phyloP scores from a whole-genome alignment of 2,113 vertebrate genomes.

The Chaenogobius annularis region DNA sequence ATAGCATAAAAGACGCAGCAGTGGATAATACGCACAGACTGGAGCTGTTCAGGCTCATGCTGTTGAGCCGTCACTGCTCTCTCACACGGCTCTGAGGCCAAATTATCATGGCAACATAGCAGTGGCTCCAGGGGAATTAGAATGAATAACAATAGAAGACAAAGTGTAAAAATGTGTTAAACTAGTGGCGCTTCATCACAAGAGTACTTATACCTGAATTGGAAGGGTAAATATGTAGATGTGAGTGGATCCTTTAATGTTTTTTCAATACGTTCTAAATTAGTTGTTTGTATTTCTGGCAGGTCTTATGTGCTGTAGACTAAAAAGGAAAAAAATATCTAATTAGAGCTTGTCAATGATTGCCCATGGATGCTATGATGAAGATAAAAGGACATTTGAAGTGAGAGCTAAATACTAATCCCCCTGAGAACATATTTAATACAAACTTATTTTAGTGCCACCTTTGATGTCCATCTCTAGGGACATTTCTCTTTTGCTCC shows the following conservation, averaged over 20 bases:
- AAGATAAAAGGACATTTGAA: slow-evolving; percentile 6
- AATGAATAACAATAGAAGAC: not conserved
- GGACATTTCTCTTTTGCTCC: slow-evolving; percentile 5
- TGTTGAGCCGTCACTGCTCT: not conserved
- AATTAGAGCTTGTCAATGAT: slow-evolving; percentile 5
- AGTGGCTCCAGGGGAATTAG: not conserved
- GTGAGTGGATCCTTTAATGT: not conserved
- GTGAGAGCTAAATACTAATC: slow-evolving; percentile 6
- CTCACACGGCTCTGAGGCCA: not conserved
- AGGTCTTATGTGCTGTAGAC: not conserved
- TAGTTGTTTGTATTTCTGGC: not conserved
- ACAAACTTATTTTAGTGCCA: slow-evolving; percentile 8
- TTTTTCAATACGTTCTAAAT: not conserved
- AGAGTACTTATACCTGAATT: not conserved
- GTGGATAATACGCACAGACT: slow-evolving; percentile 14
- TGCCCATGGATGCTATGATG: not conserved
- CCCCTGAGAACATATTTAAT: not conserved
- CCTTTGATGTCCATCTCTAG: slow-evolving; percentile 2
- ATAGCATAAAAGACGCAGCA: not conserved
- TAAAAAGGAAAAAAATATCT: not conserved
- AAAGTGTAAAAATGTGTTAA: not conserved
- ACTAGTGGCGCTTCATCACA: not conserved
- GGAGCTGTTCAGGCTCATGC: slow-evolving; percentile 2
- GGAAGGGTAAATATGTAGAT: not conserved
- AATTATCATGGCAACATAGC: not conserved